Evolutionary conservation across 1,140 invertebrate species (phyloP).

Genomic region (Parapsyche elsis): DNA sequence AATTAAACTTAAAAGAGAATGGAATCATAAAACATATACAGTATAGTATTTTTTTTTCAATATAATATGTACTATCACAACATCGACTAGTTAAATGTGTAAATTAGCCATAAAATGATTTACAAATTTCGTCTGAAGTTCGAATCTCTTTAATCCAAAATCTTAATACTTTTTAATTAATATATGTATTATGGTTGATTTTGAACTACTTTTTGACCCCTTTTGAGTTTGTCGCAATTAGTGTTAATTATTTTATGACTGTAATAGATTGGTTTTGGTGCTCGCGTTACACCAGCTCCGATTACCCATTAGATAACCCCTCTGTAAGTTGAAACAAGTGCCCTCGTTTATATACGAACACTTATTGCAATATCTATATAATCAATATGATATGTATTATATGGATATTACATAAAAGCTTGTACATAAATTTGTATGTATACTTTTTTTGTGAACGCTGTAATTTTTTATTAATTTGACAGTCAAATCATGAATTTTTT

Average conservation of each 20-base stretch:
- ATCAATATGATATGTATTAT: slow-evolving; percentile 8
- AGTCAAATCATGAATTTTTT: no score
- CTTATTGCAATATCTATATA: slow-evolving; percentile 1
- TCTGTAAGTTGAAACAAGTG: slow-evolving; percentile 31
- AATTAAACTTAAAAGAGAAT: not conserved
- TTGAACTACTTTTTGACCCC: not conserved
- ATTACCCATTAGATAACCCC: slow-evolving; percentile 39
- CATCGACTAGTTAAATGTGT: slow-evolving; percentile 36
- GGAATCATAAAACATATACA: no score
- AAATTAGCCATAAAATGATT: not conserved
- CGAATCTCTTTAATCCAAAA: not conserved
- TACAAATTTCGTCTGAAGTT: not conserved
- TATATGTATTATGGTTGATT: not conserved
- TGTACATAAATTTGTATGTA: no score
- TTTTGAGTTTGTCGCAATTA: slow-evolving; percentile 21
- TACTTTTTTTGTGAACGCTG: no score
- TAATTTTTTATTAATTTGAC: no score
- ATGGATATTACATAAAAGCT: no score
- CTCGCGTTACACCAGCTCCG: slow-evolving; percentile 31
- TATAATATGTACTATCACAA: slow-evolving; percentile 35
- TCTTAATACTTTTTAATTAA: not conserved
- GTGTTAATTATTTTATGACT: slow-evolving; percentile 41
- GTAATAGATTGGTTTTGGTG: slow-evolving; percentile 39
- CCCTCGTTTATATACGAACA: not conserved
- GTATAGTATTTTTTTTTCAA: no score